A percentile compares a stretch with the other conserved stretches of the same genome.
These are phyloP conservation scores for Eupithecia tripunctaria DNA, from an alignment of 2,888 invertebrate species.

Conservation along the genomic window DNA sequence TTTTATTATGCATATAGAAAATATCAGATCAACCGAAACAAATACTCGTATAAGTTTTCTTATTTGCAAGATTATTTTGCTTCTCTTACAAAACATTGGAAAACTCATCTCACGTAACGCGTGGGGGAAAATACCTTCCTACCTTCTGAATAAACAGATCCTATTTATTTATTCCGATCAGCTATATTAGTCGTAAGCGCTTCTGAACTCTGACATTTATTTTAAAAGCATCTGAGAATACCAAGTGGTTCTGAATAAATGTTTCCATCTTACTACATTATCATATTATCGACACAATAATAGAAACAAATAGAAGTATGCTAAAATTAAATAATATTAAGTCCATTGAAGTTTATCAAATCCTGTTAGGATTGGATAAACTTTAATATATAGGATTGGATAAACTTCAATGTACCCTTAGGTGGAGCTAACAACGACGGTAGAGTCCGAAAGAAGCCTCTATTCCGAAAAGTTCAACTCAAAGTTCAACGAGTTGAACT, in stretches of 20 bases:
- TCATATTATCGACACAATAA: not conserved
- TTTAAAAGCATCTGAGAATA: not conserved
- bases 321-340: too few relatives aligned
- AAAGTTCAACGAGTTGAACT: too few relatives aligned
- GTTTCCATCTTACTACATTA: constrained; percentile 2
- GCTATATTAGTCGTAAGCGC: not conserved
- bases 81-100: not conserved
- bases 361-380: too few relatives aligned
- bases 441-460: too few relatives aligned
- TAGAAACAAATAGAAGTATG: too few relatives aligned
- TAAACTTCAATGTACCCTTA: too few relatives aligned
- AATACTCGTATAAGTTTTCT: not conserved
- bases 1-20: too few relatives aligned
- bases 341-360: too few relatives aligned
- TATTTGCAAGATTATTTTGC: not conserved
- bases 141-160: not conserved
- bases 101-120: not conserved
- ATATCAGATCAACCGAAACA: too few relatives aligned
- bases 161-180: not conserved
- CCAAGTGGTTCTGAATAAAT: not conserved
- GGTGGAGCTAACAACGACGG: too few relatives aligned
- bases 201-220: not conserved
- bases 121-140: not conserved
- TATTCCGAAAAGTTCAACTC: too few relatives aligned
- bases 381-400: too few relatives aligned